Evolutionary conservation across 2,888 invertebrate genomes (phyloP).

Genomic region (Odiellus spinosus): DNA sequence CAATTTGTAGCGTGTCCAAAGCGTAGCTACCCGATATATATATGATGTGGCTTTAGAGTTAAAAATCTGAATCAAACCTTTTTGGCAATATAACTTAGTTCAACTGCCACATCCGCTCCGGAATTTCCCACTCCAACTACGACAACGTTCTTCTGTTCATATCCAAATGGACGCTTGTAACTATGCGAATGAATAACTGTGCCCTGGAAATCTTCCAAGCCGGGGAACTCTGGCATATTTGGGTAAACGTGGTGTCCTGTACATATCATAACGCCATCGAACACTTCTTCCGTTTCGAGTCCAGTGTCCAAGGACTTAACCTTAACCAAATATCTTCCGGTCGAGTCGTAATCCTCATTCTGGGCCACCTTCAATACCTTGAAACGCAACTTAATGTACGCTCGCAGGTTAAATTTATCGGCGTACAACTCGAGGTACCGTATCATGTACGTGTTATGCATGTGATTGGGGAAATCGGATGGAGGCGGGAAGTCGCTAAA

Average conservation of each 20-base stretch:
- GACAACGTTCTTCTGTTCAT: conserved; percentile 29
- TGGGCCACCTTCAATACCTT: conserved; percentile 21
- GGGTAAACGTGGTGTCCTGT: conserved; percentile 34
- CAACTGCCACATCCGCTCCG: conserved; percentile 30
- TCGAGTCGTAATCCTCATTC: conserved; percentile 7
- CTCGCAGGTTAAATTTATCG: conserved; percentile 19
- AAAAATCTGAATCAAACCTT: conserved; percentile 18
- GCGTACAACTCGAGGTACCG: conserved; percentile 25
- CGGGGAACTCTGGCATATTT: conserved; percentile 28
- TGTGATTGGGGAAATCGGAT: conserved; percentile 31
- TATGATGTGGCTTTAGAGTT: no score
- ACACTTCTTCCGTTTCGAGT: conserved; percentile 2
- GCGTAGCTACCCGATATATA: no score
- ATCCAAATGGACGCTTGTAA: conserved; percentile 15
- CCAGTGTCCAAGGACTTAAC: conserved; percentile 3
- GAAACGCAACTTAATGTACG: conserved; percentile 21
- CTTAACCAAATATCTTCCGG: conserved; percentile 17
- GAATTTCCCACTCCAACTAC: conserved; percentile 37
- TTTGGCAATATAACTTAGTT: conserved; percentile 25
- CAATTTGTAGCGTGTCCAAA: no score
- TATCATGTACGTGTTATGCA: conserved; percentile 31
- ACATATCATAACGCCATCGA: conserved; percentile 34
- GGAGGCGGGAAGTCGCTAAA: conserved; percentile 33
- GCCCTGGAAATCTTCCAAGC: conserved; percentile 27
- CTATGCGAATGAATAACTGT: conserved; percentile 21